Base-by-base conservation (phyloP, 2,797 vertebrate genomes). In the Liparis tanakae region DNA sequence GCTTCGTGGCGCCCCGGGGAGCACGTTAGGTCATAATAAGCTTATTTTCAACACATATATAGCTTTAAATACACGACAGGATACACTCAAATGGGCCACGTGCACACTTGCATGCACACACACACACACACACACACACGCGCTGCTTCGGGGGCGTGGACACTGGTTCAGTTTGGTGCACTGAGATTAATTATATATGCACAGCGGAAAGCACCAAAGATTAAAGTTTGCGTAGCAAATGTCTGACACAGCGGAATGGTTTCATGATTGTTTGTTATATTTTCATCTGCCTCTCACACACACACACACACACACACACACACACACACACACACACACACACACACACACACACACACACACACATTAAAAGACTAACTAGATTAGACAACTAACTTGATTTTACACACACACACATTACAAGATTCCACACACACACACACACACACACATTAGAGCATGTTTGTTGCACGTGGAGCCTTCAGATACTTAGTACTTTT, bases 181-280 rank as follows among this genome's bases (percentile, higher is more conserved):
- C 70, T 65, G 54, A 62, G 72, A 74, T 61, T 77, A 78, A 72
- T 85, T 84, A 62, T 74, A 62, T 74, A 62, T 76, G 60, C 76
- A 86, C 66, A 86, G 58, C 70, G 69, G 75, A 85, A 81, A 89
- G 87, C 85, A 87, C 87, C 84, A 79, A 43, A 72, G 71, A 82
- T 74, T 72, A 34, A 71, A 57, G 22, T 82, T 57, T 66, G 73
- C 80, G 64, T 72, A 83, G 62, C 72, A 78, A 81, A 81, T 77
- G 58, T 84, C 70, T 81, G 73, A 82, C 82, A 85, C 68, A 88
- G 72, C 77, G 78, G 65, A 86, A 76, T 64, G 41, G 56, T 70
- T 67, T 25, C 18, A 64, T 87, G 80, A 88, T 81, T 78, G 62
- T 84, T 44, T 82, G 36, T 70, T 70, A 76, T 71, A 73, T 74